Base-by-base conservation (phyloP, 2,888 invertebrate genomes). In the Danaus chrysippus region DNA sequence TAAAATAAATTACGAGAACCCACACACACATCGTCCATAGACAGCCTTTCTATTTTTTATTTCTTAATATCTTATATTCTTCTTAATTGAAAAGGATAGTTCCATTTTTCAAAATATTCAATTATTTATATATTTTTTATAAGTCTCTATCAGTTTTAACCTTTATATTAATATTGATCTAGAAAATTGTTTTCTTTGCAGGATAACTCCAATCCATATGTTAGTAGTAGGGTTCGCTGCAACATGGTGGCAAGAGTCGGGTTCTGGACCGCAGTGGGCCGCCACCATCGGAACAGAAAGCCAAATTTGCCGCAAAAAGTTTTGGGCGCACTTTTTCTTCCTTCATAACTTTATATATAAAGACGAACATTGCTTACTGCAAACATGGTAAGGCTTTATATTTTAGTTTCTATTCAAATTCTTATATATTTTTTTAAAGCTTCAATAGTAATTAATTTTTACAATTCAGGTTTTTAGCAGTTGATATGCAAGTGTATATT, bases 401-500 rank as follows among this genome's bases (percentile, higher is more conserved):
- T 56, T 10, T 52, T 10, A 43, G 10, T 6, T 13, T 13, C 17
- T 9, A 17, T 17, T 49, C 17, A 49, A 15, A 46, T 2, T 1
- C 49, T 23, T 42, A 43, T 6, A 13, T n/a, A 44, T 17, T 3
- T 42, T 15, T 15, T 10, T 44, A 43, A 10, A 56, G 12, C n/a
- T n/a, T 46, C 49, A 1, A 55, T 55, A 6, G 15, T 42, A 13
- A 10, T 41, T 12, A 52, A 13, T 1, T 52, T 52, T 53, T 34
- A 13, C 52, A 11, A 13, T n/a, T 8, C 71, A 86, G 86, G 86
- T 86, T 83, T 71, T 65, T 87, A 9, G 85, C 86, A 0, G 86
- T 78, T 42, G 87, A 87, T 65, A 79, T 82, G 79, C 87, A 87
- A 74, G 71, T 87, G 61, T 78, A 80, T 70, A 13, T 80, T 9